Evolutionary conservation across 2,888 invertebrate genomes (phyloP).

Genomic region (Cloeon dipterum): DNA sequence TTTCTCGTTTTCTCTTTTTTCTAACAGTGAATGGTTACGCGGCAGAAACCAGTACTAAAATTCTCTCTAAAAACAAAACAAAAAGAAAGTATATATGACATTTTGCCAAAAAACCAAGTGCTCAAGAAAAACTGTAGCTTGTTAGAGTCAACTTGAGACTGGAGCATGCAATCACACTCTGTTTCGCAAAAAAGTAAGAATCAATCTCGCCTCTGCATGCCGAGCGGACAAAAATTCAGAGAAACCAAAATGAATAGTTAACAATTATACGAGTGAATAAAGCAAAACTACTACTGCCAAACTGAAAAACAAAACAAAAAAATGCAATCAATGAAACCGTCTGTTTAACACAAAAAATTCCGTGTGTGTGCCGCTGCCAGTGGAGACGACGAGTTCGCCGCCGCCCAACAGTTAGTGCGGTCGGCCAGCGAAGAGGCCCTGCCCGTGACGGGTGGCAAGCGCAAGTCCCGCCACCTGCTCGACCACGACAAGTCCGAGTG

Average conservation of each 20-base stretch:
- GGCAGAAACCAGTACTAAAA: constrained; percentile 1
- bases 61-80: not conserved
- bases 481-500: constrained; percentile 4
- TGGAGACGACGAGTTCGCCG: constrained; percentile 94
- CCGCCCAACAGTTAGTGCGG: constrained; percentile 90
- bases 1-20: not conserved
- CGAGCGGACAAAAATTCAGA: too few relatives aligned
- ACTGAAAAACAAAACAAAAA: too few relatives aligned
- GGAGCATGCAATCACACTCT: too few relatives aligned
- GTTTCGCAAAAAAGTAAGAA: too few relatives aligned
- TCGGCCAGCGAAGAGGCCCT: constrained; percentile 77
- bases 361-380: too few relatives aligned
- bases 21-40: constrained; percentile 1
- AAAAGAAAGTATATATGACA: not conserved
- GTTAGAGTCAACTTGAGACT: too few relatives aligned
- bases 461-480: constrained; percentile 1
- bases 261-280: too few relatives aligned
- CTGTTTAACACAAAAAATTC: too few relatives aligned
- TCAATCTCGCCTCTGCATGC: too few relatives aligned
- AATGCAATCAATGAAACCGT: too few relatives aligned
- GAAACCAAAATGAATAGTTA: too few relatives aligned
- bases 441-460: constrained; percentile 23
- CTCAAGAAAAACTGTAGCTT: constrained; percentile 1
- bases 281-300: too few relatives aligned
- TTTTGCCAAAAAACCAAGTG: not conserved